Evolutionary conservation across 1,140 invertebrate genomes (phyloP), one percentile per base, ranked within the genome.

Genomic region (Drosophila repletoides): DNA sequence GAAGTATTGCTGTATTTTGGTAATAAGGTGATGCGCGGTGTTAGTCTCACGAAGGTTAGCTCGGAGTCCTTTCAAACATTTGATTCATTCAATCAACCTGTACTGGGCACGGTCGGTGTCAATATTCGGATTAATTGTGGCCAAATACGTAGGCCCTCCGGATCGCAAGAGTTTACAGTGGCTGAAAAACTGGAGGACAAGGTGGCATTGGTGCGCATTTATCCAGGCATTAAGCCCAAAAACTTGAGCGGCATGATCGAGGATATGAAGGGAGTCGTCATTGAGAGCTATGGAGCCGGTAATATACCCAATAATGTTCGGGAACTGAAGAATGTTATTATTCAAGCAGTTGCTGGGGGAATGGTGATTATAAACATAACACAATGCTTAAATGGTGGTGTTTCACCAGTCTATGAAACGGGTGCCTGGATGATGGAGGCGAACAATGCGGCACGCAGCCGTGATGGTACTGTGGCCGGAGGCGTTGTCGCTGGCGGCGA

Each of bases 1-100:
- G 98, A 99, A 91, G 98, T 99, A 0, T 94, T 95, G 7, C 93
- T 99, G 0, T 97, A 95, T 79, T 99, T 99, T 76, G 95, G 95
- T 21, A 95, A 95, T 74, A 94, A 95, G 81, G 91, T 99, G 0
- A 94, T 97, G 72, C 93, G 98, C 17, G 98, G 98, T 0, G 99
- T 99, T 91, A 91, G 92, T 53, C 95, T 95, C 0, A 94, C 94
- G 1, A 99, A 99, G 91, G 90, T 94, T 0, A 96, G 95, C 55
- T 93, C 95, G 0, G 93, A 93, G 15, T 93, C 94, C n/a, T 94
- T 99, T 34, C 93, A 95, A 67, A 98, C 98, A 0, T 99, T 99
- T 86, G 92, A 95, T 56, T 97, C 96, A 0, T 97, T 97, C 0
- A 99, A 99, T 90, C 93, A 94, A 2, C 14, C 59, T 0, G 93